A percentile compares a stretch with the other conserved stretches of the same genome.
These are phyloP conservation scores for Fabriciana adippe DNA, from an alignment of 2,888 invertebrate species.

Conservation along the genomic window DNA sequence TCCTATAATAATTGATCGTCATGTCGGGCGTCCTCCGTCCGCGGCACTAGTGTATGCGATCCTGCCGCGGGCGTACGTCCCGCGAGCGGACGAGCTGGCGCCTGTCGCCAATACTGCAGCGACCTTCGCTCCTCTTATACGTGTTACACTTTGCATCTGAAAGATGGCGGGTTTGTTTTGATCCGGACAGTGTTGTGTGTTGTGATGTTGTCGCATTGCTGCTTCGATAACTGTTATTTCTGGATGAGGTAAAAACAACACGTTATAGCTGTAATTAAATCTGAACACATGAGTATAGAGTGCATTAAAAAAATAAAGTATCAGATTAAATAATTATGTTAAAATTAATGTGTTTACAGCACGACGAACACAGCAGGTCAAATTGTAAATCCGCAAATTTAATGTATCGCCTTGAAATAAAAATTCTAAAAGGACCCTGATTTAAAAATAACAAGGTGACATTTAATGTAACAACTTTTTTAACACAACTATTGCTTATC, in stretches of 20 bases:
- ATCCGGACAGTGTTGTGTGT: constrained; percentile 1
- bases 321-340: background rate
- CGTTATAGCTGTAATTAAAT: background rate
- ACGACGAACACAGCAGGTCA: background rate
- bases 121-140: constrained; percentile 24
- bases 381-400: constrained; percentile 9
- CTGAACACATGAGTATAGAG: background rate
- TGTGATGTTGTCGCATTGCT: constrained; percentile 17
- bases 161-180: constrained; percentile 10
- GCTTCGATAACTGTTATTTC: constrained; percentile 10
- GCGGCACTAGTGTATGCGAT: background rate
- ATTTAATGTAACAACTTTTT: background rate
- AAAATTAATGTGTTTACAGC: background rate
- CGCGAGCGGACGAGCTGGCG: constrained; percentile 14
- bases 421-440: background rate
- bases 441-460: background rate
- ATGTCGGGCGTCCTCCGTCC: background rate
- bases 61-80: background rate
- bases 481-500: background rate
- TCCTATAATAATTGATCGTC: background rate
- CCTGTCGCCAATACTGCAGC: constrained; percentile 25
- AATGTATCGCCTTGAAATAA: background rate
- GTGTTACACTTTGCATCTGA: constrained; percentile 3
- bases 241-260: constrained; percentile 25
- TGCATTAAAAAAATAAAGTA: too few relatives aligned